phyloP scores from a whole-genome alignment of 2,797 vertebrate genomes.

The Oreortyx pictus region DNA sequence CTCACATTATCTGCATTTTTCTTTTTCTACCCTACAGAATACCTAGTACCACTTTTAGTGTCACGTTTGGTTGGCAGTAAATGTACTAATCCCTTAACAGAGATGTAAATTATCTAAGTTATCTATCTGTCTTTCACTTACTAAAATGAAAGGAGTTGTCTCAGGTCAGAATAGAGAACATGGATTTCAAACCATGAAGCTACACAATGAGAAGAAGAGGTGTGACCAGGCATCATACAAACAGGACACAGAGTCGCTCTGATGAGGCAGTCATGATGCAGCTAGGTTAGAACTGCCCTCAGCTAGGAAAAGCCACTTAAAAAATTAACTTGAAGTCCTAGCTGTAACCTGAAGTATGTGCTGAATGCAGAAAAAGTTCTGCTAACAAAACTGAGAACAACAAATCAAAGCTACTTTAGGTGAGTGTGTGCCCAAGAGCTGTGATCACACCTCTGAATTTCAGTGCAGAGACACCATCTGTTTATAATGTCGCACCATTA shows the following conservation, averaged over 20 bases:
- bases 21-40: neutral
- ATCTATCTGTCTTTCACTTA: neutral
- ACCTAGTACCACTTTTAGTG: neutral
- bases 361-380: neutral
- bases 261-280: neutral
- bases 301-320: neutral
- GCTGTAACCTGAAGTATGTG: accelerated
- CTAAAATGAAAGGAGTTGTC: neutral
- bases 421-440: neutral
- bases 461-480: neutral
- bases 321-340: neutral
- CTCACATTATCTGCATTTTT: neutral
- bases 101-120: neutral
- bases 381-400: neutral
- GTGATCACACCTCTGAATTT: neutral
- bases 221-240: neutral
- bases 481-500: neutral
- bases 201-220: neutral
- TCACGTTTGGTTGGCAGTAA: neutral
- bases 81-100: neutral
- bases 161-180: neutral
- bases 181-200: neutral
- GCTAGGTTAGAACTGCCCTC: neutral
- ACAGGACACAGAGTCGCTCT: neutral
- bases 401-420: neutral